These are phyloP conservation scores for Esox niger DNA, from an alignment of 2,113 vertebrate genomes.

Conservation along the genomic window DNA sequence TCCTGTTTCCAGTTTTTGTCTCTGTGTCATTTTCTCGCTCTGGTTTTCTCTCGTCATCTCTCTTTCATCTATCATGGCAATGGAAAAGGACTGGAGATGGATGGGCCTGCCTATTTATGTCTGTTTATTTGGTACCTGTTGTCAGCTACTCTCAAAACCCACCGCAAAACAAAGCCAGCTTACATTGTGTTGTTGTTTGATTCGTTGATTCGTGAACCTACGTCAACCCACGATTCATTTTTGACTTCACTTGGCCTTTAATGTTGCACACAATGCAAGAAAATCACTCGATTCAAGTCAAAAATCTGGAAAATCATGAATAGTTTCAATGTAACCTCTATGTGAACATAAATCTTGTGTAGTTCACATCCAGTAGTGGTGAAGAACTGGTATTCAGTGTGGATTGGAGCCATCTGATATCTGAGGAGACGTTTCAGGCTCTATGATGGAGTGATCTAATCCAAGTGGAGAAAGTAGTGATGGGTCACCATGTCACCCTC, in stretches of 20 bases:
- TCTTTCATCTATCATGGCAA: slow-evolving; percentile 16
- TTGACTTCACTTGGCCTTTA: no score
- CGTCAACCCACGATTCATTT: background rate
- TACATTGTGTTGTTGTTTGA: slow-evolving; percentile 1
- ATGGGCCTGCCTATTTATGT: slow-evolving; percentile 25
- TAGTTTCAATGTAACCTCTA: no score
- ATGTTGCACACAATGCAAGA: no score
- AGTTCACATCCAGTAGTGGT: no score
- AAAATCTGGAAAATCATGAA: no score
- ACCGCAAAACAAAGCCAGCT: slow-evolving; percentile 32
- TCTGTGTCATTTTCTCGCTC: slow-evolving; percentile 28
- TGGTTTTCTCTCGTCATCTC: slow-evolving; percentile 12
- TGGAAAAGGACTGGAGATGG: slow-evolving; percentile 46
- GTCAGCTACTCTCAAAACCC: slow-evolving; percentile 29
- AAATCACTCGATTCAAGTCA: no score
- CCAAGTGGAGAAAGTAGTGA: slow-evolving; percentile 6
- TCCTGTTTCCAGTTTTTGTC: background rate
- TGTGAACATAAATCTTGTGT: no score
- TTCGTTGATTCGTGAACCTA: background rate
- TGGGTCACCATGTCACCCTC: no score
- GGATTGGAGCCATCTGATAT: no score
- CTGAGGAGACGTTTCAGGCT: slow-evolving; percentile 45
- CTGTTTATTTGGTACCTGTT: slow-evolving; percentile 22
- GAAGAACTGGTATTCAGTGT: no score
- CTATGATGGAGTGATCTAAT: slow-evolving; percentile 73